Base-by-base conservation (phyloP, 2,888 invertebrate species). In the Caenorhabditis drosophilae region DNA sequence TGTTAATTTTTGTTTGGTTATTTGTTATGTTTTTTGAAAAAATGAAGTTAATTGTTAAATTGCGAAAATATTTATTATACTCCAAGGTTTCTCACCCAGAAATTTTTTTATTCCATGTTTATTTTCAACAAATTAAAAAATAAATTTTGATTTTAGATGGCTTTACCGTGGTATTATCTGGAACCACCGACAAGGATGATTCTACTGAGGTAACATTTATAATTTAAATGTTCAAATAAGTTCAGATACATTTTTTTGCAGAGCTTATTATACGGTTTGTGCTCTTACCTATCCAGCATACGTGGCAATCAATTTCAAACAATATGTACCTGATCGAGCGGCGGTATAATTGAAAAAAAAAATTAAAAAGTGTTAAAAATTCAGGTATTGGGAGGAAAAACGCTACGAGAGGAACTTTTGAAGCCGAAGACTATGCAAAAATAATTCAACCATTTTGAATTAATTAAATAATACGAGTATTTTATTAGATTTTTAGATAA, bases 181-280 rank as follows among this genome's bases (percentile, higher is more conserved):
- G 67, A 67, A 50, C 58, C 50, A 54, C 67, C 67, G 31, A 52
- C 67, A 25, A 48, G 67, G 45, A 67, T 67, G 67, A 45, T 47
- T 4, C 57, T 67, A 2, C 40, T 66, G n/a, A 51, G 40, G 51
- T 48, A 4, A 25, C 2, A 22, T 44, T 44, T 44, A 12, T 4
- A 25, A 25, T 44, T 31, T 31, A 9, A 9, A 9, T 31, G 6
- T 31, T 31, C 20, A 18, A 16, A 40, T 9, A 40, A 7, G 6
- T 4, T 4, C 7, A 40, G 15, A 40, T 40, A 16, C 6, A 9
- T 40, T 40, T 16, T 15, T 23, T 42, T 44, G 1, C 42, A 51
- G 67, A 35, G 59, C 36, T 9, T 68, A 68, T 47, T 68, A 68
- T 56, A 26, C 56, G 4, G 53, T 58, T 11, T 62, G 62, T 23